phyloP scores from a whole-genome alignment of 2,888 invertebrate genomes.

The Axea sp. region DNA sequence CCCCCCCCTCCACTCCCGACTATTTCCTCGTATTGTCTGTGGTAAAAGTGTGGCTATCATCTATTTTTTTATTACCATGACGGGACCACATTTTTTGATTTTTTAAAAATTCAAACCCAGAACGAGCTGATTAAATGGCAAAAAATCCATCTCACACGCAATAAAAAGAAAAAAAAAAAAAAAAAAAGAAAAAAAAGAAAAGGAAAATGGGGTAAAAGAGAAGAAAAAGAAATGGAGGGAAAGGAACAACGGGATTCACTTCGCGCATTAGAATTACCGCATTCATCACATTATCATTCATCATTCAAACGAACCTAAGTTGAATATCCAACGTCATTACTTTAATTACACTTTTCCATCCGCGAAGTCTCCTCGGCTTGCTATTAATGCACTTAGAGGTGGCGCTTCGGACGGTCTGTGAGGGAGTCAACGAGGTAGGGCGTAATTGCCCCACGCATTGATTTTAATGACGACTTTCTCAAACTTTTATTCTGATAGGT shows the following conservation, averaged over 20 bases:
- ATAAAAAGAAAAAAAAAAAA: too few relatives aligned
- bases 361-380: slow-evolving; percentile 35
- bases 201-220: too few relatives aligned
- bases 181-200: too few relatives aligned
- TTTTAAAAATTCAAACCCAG: too few relatives aligned
- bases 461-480: slow-evolving; percentile 17
- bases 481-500: slow-evolving; percentile 19
- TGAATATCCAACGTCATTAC: slow-evolving; percentile 47
- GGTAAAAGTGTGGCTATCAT: too few relatives aligned
- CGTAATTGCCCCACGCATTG: slow-evolving; percentile 30
- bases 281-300: slow-evolving; percentile 52
- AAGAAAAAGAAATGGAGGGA: neutral
- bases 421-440: slow-evolving; percentile 2
- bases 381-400: slow-evolving; percentile 43
- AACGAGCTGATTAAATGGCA: too few relatives aligned
- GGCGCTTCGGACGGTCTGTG: slow-evolving; percentile 9
- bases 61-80: too few relatives aligned
- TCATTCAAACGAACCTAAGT: slow-evolving; percentile 45
- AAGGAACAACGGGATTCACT: slow-evolving; percentile 26
- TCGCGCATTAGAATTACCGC: slow-evolving; percentile 31
- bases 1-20: too few relatives aligned
- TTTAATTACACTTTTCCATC: slow-evolving; percentile 51
- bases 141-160: too few relatives aligned
- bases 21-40: too few relatives aligned
- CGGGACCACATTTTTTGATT: too few relatives aligned